Conservation (phyloP, 2,888 invertebrate genomes). For the Mimas tiliae region DNA sequence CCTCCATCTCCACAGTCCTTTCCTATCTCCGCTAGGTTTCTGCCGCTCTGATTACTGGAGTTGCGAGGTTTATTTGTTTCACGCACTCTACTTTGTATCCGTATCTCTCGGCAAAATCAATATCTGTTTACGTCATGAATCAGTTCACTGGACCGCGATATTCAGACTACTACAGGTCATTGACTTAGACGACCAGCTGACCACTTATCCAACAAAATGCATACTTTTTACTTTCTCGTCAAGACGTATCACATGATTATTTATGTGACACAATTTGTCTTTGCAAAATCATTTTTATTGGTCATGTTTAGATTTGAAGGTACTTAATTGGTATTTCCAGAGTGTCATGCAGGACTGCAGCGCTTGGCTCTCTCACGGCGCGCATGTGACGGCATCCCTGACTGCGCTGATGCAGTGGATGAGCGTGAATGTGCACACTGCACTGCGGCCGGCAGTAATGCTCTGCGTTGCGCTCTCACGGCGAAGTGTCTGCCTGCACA, state of each 20-base stretch:
- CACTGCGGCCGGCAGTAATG: slow-evolving; percentile 84
- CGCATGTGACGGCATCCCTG: slow-evolving; percentile 93
- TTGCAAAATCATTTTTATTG: not conserved
- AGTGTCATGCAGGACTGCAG: slow-evolving; percentile 90
- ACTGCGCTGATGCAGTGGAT: slow-evolving; percentile 93
- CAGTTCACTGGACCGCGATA: slow-evolving; percentile 14
- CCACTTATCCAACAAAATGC: slow-evolving; percentile 11
- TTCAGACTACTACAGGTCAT: slow-evolving; percentile 11
- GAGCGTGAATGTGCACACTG: slow-evolving; percentile 93
- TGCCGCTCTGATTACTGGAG: no score
- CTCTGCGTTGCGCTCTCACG: slow-evolving; percentile 91
- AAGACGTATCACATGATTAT: slow-evolving; percentile 1
- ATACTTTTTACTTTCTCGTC: slow-evolving; percentile 4
- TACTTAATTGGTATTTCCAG: slow-evolving; percentile 61
- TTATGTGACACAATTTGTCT: not conserved
- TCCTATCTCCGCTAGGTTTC: no score
- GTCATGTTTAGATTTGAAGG: not conserved
- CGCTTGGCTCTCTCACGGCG: slow-evolving; percentile 90
- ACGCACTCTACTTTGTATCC: no score
- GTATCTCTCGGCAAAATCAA: not conserved
- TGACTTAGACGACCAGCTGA: slow-evolving; percentile 3
- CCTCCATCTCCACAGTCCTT: no score
- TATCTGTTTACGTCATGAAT: not conserved
- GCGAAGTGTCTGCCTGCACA: slow-evolving; percentile 89
- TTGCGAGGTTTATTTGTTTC: no score